Conservation (phyloP, 2,888 invertebrate genomes). For the Julus scanicus region DNA sequence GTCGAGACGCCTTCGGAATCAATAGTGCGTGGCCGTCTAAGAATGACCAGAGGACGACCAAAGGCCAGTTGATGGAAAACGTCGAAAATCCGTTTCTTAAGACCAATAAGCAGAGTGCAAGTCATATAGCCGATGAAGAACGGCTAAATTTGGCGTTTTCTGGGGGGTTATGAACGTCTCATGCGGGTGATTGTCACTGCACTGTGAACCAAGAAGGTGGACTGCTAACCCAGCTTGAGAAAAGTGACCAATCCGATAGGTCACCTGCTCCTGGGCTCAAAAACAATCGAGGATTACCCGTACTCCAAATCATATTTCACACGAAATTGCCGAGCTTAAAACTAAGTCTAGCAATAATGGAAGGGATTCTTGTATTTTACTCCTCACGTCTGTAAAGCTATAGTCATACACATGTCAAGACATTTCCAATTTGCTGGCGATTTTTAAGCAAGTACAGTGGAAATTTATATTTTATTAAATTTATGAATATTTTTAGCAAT, state of each 20-base stretch:
- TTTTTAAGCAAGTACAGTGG: no score
- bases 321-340: neutral
- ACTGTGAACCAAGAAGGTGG: no score
- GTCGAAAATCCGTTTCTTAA: neutral
- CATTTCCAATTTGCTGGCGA: no score
- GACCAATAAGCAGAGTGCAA: conserved; percentile 1
- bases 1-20: neutral
- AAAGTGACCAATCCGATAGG: neutral
- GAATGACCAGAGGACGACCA: conserved; percentile 2
- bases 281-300: neutral
- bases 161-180: neutral
- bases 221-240: no score
- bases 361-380: neutral
- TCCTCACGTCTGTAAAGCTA: no score
- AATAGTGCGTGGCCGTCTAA: conserved; percentile 16
- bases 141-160: neutral
- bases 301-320: neutral
- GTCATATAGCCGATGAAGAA: neutral
- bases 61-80: conserved; percentile 13
- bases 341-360: neutral
- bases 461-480: no score
- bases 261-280: neutral
- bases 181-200: conserved; percentile 19
- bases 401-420: no score
- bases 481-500: no score